phyloP scores from a whole-genome alignment of 2,797 vertebrate species.

The Alca torda region DNA sequence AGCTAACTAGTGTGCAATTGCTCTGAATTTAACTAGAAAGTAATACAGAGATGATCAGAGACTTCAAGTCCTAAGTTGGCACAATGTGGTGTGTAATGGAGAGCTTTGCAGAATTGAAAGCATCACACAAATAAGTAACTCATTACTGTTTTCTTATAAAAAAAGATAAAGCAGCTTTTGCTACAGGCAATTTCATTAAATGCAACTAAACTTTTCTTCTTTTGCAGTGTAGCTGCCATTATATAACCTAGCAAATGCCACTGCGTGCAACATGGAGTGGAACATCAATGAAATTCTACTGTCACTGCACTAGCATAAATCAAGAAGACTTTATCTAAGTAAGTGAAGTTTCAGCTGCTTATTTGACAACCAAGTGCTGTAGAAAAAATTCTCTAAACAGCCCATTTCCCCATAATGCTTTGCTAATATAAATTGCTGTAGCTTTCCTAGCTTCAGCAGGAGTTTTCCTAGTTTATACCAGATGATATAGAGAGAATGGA shows the following conservation, averaged over 20 bases:
- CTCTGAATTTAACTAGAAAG: slow-evolving; percentile 33
- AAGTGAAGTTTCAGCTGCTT: slow-evolving; percentile 3
- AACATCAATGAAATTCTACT: neutral
- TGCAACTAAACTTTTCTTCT: neutral
- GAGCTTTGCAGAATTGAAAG: neutral
- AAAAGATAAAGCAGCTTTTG: neutral
- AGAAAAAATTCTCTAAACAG: neutral
- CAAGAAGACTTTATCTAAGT: neutral
- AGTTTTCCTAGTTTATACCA: neutral
- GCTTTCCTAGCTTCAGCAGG: neutral
- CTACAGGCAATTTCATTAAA: neutral
- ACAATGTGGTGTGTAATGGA: neutral
- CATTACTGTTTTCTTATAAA: neutral
- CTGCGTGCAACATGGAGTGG: neutral
- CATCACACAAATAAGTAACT: neutral
- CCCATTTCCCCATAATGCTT: neutral
- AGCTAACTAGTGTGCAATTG: neutral
- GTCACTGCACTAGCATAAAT: neutral
- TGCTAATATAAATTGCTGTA: neutral
- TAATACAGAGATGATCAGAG: neutral
- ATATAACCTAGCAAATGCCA: neutral
- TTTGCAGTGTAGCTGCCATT: neutral
- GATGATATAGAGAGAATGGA: neutral
- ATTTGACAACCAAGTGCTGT: neutral
- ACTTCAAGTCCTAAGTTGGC: neutral